These are phyloP conservation scores for Caenorhabditis japonica DNA, from an alignment of 2,888 invertebrate species.

Conservation along the genomic window DNA sequence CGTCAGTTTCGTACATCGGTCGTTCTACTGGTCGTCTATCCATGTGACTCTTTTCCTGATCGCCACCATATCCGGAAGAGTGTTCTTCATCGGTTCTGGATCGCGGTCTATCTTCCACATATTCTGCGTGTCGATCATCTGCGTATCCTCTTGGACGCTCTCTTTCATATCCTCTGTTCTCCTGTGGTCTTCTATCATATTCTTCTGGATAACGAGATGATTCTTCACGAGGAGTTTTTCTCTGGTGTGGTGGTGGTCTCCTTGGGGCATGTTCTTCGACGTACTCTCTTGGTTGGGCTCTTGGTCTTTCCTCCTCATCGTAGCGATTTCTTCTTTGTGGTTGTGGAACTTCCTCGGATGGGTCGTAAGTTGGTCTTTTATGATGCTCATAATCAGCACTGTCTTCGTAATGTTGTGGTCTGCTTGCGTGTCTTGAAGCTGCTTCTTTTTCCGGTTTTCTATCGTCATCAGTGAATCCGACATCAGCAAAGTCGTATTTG, in stretches of 20 bases:
- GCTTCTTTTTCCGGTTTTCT: too few relatives aligned
- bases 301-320: constrained; percentile 23
- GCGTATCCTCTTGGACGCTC: constrained; percentile 23
- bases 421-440: constrained; percentile 1
- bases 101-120: constrained; percentile 9
- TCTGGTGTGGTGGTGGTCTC: constrained; percentile 22
- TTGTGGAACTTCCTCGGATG: constrained; percentile 24
- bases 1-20: constrained; percentile 21
- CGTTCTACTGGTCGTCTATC: constrained; percentile 20
- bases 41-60: constrained; percentile 10
- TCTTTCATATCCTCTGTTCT: constrained; percentile 13
- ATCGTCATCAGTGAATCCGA: constrained; percentile 18
- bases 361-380: constrained; percentile 26
- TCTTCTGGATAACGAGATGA: constrained; percentile 29
- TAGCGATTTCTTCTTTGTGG: constrained; percentile 21
- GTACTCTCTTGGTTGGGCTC: constrained; percentile 5
- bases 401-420: constrained; percentile 25
- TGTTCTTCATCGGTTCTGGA: constrained; percentile 6
- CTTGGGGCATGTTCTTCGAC: constrained; percentile 2
- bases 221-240: constrained; percentile 16
- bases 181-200: constrained; percentile 27
- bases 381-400: constrained; percentile 15
- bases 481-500: constrained; percentile 35
- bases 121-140: too few relatives aligned
- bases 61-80: constrained; percentile 31